A percentile compares a stretch with the other conserved stretches of the same genome.
These are phyloP conservation scores for Smutsia gigantea DNA, from an alignment of 2,797 vertebrate genomes.

Conservation along the genomic window DNA sequence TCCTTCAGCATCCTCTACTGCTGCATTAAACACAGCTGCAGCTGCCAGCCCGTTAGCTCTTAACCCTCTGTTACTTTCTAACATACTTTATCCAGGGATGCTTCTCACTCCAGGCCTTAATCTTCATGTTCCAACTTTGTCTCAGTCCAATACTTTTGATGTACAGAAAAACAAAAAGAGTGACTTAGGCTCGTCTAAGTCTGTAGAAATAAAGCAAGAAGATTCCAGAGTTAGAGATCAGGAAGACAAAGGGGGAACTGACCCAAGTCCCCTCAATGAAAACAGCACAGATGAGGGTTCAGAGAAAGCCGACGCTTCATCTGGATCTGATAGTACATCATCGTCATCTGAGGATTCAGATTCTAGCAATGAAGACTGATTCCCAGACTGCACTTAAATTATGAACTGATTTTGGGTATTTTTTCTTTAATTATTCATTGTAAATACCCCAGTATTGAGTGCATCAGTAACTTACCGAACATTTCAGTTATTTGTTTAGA, in stretches of 20 bases:
- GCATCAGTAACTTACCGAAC: constrained; percentile 93
- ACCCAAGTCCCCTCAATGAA: constrained; percentile 93
- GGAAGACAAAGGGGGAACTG: constrained; percentile 90
- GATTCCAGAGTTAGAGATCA: constrained; percentile 85
- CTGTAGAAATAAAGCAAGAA: constrained; percentile 86
- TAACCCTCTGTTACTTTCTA: constrained; percentile 98
- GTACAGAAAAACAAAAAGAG: constrained; percentile 93
- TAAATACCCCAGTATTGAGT: constrained; percentile 99
- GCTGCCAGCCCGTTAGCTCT: constrained; percentile 93
- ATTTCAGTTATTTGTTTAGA: constrained; percentile 98
- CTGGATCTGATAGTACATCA: constrained; percentile 95
- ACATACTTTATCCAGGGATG: constrained; percentile 99
- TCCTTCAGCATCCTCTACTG: constrained; percentile 90
- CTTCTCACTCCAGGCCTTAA: constrained; percentile 99
- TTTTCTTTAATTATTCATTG: constrained; percentile 93
- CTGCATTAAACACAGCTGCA: constrained; percentile 89
- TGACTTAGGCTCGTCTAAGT: constrained; percentile 87
- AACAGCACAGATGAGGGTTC: constrained; percentile 97
- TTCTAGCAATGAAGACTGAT: constrained; percentile 98
- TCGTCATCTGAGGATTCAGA: constrained; percentile 94
- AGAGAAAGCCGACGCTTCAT: constrained; percentile 95
- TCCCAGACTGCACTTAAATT: constrained; percentile 88
- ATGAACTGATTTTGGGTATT: constrained; percentile 87
- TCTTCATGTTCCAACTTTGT: constrained; percentile 94
- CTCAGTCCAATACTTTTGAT: constrained; percentile 89